Conservation (phyloP, 2,888 invertebrate genomes). For the Patella caerulea region DNA sequence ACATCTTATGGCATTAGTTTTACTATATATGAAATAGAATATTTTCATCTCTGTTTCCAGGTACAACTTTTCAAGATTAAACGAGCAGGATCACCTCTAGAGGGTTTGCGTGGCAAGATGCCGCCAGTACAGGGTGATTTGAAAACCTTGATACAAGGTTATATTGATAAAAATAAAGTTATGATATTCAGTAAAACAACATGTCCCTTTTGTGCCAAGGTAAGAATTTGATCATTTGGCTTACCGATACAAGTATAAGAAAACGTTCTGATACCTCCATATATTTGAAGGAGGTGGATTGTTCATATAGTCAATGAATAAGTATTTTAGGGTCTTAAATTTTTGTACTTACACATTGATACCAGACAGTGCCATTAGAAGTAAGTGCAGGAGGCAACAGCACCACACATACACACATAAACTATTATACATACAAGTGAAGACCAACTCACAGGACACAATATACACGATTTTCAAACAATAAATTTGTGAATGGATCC, state of each 20-base stretch:
- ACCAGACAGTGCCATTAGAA: no score
- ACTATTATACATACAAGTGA: no score
- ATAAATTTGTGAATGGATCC: no score
- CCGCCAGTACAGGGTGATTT: constrained; percentile 52
- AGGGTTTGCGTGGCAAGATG: constrained; percentile 44
- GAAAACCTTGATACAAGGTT: constrained; percentile 54
- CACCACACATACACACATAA: no score
- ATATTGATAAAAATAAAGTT: constrained; percentile 70
- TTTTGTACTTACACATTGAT: background rate
- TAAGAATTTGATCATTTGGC: constrained; percentile 46
- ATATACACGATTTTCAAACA: no score
- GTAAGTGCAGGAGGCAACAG: no score
- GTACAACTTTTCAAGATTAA: background rate
- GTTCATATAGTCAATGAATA: background rate
- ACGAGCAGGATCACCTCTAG: background rate
- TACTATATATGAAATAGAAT: no score
- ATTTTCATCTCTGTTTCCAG: no score
- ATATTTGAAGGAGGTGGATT: background rate
- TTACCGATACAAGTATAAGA: background rate
- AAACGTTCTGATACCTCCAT: background rate
- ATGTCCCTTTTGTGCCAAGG: constrained; percentile 74
- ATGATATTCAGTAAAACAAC: constrained; percentile 74
- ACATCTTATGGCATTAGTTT: no score
- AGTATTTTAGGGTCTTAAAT: background rate
- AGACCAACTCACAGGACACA: no score